Base-by-base conservation (phyloP, 2,888 invertebrate species). In the Phragmatobia fuliginosa region DNA sequence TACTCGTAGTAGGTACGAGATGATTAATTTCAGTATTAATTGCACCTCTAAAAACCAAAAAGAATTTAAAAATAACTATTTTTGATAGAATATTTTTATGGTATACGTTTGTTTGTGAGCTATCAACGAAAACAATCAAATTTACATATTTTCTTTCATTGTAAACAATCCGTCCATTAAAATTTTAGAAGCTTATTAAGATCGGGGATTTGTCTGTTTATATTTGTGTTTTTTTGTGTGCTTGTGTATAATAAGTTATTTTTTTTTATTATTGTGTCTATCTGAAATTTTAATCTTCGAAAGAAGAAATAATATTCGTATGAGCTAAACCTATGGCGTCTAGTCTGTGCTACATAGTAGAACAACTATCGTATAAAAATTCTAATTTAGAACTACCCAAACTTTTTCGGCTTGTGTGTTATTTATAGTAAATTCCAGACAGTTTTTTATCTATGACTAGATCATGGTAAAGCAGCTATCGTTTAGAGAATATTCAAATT, bases 401-500 rank as follows among this genome's bases (percentile, higher is more conserved):
- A 10, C 49, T n/a, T n/a, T 45, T 45, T 7, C 0, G 5, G n/a
- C 2, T 33, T 3, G 45, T 45, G 11, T 25, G 21, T 21, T 45
- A 31, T 67, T 62, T 36, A 31, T 32, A 49, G 32, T n/a, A 31
- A 45, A 65, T 62, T 60, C 10, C 62, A 49, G 31, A 16, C 38
- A 7, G 61, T 6, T 36, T 70, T 38, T 70, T 62, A 32, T 63
- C 16, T 21, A 32, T 67, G 33, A 6, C 36, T 11, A 36, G 14
- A 36, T 36, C 11, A 41, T 1, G 3, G 0, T n/a, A n/a, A n/a
- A n/a, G n/a, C n/a, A 4, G 16, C 28, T 38, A 61, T 25, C 25
- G 36, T 38, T 25, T 38, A 8, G 16, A 2, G 21, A 6, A 2
- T 61, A 38, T 56, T 67, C 4, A 38, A 62, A 67, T 49, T 36